Base-by-base conservation (phyloP, 2,888 invertebrate genomes). In the Polyommatus iphigenia region DNA sequence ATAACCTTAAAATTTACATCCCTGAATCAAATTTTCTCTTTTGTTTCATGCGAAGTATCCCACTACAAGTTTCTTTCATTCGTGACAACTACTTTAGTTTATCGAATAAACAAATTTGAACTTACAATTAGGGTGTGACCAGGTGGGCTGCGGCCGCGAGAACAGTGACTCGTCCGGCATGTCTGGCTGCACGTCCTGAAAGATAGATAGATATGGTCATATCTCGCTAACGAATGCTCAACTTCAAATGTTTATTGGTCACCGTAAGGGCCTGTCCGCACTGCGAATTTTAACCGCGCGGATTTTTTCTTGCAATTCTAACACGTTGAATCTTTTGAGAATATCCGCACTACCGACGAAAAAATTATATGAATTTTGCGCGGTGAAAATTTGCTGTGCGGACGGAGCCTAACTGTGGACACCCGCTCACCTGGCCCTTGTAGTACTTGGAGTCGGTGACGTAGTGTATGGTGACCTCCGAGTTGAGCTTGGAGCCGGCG, bases 391-490 rank as follows among this genome's bases (percentile, higher is more conserved):
- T 24, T 2, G 24, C 24, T 1, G 24, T 24, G 24, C 2, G 24
- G 24, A 24, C 24, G 24, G 24, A 24, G 24, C 24, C 24, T 24
- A 24, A 32, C 32, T 3, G 32, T 32, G 6, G 36, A 36, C 10
- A 10, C 46, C 10, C 79, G 85, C 90, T 76, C 54, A 92, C 93
- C 90, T 90, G 91, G 59, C 88, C 88, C 15, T 91, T 92, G 77
- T 92, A 93, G 79, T 92, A 93, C 81, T 93, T 94, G 13, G 93
- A 93, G 59, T 94, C 94, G 0, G 91, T 90, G 0, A 94, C 94
- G 77, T 91, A 93, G 71, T 94, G 94, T 78, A 94, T 93, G 0
- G 94, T 92, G 0, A 94, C 93, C 77, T 94, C 94, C 29, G 87
- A 93, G 62, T 94, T 94, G 54, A 94, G 67, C 82, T 93, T 91